Base-by-base conservation (phyloP, 2,888 invertebrate species). In the Abscondita cerata region DNA sequence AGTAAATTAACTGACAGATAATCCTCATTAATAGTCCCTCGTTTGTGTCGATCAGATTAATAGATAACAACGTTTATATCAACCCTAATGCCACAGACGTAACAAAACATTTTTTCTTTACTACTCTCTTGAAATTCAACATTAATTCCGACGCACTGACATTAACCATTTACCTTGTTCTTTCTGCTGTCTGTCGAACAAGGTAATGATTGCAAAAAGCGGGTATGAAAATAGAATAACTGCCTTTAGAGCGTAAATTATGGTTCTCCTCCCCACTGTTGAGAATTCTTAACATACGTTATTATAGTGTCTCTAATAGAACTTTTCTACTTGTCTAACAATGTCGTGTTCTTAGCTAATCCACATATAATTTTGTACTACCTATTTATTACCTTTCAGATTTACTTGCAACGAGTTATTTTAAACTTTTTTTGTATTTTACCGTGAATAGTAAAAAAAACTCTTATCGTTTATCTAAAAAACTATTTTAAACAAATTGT, bases 161-260 rank as follows among this genome's bases (percentile, higher is more conserved):
- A 53, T 59, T 54, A 60, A 60, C 41, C 48, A 60, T 60, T 60
- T 60, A 38, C 50, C 31, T 20, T 44, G 38, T 48, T 54, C 59
- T 60, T 60, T 60, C 53, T 54, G 12, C 54, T 60, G 59, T 54
- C 54, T 50, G 51, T 60, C 44, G 59, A 18, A 51, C 54, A 54
- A 50, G 50, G 54, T 60, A 60, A 60, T 60, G 46, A 54, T 51
- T 46, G 60, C 54, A 60, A 60, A 60, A 54, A 60, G 54, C 51
- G 31, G 20, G 48, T 40, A 59, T 41, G 59, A 59, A 59, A 53
- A 59, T 52, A 59, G 31, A 52, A 59, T 59, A 47, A 59, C 59
- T 53, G 53, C 59, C 53, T 38, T 11, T 20, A 5, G 25, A 53
- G 59, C 48, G 59, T 59, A 59, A 59, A 59, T 59, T 59, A 59